Base-by-base conservation (phyloP, 1,140 invertebrate genomes). In the Cydia pomonella region DNA sequence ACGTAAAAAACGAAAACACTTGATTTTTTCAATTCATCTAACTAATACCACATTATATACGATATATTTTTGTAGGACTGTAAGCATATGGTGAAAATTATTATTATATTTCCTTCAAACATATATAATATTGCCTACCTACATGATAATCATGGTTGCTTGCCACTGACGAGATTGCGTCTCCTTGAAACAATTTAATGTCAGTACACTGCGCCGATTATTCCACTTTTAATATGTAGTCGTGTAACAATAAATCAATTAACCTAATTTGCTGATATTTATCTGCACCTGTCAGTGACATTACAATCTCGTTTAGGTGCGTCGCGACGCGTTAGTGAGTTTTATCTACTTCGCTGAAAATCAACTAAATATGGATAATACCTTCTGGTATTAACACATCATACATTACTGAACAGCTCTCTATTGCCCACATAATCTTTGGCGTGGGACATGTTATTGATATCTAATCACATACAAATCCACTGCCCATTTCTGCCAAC, bases 191-290 rank as follows among this genome's bases (percentile, higher is more conserved):
- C 64, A 69, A 3, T 33, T 69, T 33, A 33, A 69, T 69, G 64
- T 69, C 33, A 69, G n/a, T 33, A 33, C 29, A n/a, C 64, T 41
- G 27, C 3, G 27, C 27, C 29, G 64, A 38, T n/a, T 33, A 69
- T 69, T 33, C 29, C 27, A 7, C 33, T 10, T 18, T 21, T 23
- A 23, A 23, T 59, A 23, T 59, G 29, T 38, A 29, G 23, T 41
- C n/a, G n/a, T 33, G n/a, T 69, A 33, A 69, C 64, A 69, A 69
- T 69, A 69, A 69, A 69, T 69, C 64, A 69, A 69, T 69, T 69
- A 69, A 69, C 64, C 64, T 33, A 69, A 69, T 38, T 69, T 33
- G 18, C 53, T 38, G 7, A 38, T 69, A 18, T 41, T 41, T 69
- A 69, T 69, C 64, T 69, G 16, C 33, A 33, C 64, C 53, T 59